Base-by-base conservation (phyloP, 2,797 vertebrate species). In the Paguma larvata region DNA sequence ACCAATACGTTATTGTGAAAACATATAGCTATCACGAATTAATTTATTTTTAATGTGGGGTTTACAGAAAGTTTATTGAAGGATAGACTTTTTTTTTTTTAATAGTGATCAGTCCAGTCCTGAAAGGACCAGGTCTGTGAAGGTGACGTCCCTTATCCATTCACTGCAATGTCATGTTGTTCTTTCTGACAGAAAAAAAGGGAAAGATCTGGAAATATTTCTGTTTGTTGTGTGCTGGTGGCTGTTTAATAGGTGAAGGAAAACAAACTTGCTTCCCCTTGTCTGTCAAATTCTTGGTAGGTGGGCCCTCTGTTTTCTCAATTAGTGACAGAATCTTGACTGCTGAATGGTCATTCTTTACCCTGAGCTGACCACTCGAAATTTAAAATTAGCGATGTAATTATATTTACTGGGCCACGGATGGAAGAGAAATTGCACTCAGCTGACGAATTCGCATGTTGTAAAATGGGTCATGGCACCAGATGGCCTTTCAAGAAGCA, bases 361-460 rank as follows among this genome's bases (percentile, higher is more conserved):
- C 98, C 95, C 97, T 5, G 67, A 87, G 96, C 91, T 97, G 98
- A 98, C 97, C 97, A 6, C 96, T 97, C 85, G 93, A 95, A 98
- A 98, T 98, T 96, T 97, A 97, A 98, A 98, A 98, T 98, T 98
- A 98, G 98, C 98, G 95, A 96, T 68, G 95, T 97, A 98, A 98
- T 98, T 98, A 96, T 98, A 97, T 98, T 98, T 98, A 96, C 98
- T 97, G 97, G 97, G 96, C 97, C 97, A 98, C 96, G 96, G 97
- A 96, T 91, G 63, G 68, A 98, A 94, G 95, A 94, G 95, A 98
- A 97, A 98, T 98, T 97, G 96, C 94, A 97, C 92, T 97, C 63
- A 13, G 1, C 93, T 97, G 96, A 91, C 98, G 97, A 97, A 98
- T 98, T 98, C 98, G 91, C 98, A 97, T 97, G 94, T 96, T 97